Evolutionary conservation across 2,797 vertebrate species (phyloP).

Genomic region (Salmo trutta): DNA sequence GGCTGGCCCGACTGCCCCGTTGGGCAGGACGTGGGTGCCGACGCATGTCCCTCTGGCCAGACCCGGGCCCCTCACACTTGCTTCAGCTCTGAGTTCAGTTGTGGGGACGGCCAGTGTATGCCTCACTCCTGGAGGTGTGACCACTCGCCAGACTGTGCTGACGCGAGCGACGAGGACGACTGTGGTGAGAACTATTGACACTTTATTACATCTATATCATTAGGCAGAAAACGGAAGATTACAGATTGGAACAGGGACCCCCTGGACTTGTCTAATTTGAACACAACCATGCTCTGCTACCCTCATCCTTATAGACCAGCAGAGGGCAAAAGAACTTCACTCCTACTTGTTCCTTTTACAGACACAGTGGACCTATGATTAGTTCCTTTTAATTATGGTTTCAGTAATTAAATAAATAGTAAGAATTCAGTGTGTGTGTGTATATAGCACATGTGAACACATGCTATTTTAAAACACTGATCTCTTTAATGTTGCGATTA

Average conservation of each 20-base stretch:
- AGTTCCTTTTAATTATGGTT: too few relatives aligned
- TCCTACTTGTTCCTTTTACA: background rate
- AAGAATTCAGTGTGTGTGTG: too few relatives aligned
- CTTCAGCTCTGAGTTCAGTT: slow-evolving; percentile 65
- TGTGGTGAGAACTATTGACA: slow-evolving; percentile 64
- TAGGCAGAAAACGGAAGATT: background rate
- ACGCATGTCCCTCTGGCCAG: slow-evolving; percentile 39
- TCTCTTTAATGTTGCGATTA: too few relatives aligned
- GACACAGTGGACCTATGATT: too few relatives aligned
- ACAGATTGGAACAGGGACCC: background rate
- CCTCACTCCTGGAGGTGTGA: slow-evolving; percentile 78
- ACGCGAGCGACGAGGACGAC: slow-evolving; percentile 75
- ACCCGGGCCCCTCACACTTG: slow-evolving; percentile 22
- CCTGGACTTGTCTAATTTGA: background rate
- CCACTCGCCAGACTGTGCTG: slow-evolving; percentile 72
- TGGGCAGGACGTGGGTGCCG: slow-evolving; percentile 43
- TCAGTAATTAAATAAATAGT: too few relatives aligned
- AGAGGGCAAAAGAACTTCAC: background rate
- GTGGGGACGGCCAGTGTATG: slow-evolving; percentile 70
- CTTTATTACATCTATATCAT: background rate
- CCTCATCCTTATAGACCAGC: background rate
- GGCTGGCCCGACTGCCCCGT: slow-evolving; percentile 60
- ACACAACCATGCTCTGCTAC: background rate
- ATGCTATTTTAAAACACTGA: too few relatives aligned
- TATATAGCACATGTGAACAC: too few relatives aligned